Percentiles rank a stretch among this genome's conserved stretches.
phyloP scores from a whole-genome alignment of 2,888 invertebrate genomes.

The Callinectes sapidus region DNA sequence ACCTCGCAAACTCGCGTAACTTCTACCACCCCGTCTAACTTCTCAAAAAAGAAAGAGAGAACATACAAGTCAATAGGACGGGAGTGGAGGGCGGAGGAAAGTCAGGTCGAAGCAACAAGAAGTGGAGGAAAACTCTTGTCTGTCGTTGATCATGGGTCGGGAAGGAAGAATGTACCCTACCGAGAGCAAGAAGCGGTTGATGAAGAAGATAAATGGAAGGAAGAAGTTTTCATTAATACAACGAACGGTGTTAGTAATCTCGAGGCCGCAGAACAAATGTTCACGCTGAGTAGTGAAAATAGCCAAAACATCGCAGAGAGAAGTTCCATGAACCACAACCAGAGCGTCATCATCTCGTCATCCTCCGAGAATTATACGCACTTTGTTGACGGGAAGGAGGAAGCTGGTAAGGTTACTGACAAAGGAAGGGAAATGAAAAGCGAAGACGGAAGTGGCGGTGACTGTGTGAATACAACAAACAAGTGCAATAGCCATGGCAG shows the following conservation, averaged over 20 bases:
- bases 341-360: not conserved
- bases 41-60: not conserved
- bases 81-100: not conserved
- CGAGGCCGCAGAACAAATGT: not conserved
- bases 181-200: not conserved
- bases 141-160: not conserved
- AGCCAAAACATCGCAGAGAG: not conserved
- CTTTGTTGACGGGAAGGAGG: not conserved
- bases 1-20: not conserved
- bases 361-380: not conserved
- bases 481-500: not conserved
- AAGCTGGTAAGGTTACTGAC: not conserved
- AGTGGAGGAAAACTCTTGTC: not conserved
- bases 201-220: not conserved
- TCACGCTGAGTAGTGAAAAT: not conserved
- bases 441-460: conserved; percentile 3
- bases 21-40: not conserved
- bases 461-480: not conserved
- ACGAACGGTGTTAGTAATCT: not conserved
- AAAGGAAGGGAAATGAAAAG: not conserved
- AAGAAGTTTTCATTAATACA: not conserved
- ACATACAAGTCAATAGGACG: not conserved
- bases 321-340: not conserved
- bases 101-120: not conserved
- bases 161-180: not conserved